Base-by-base conservation (phyloP, 1,140 invertebrate species). In the Papilio helenus region DNA sequence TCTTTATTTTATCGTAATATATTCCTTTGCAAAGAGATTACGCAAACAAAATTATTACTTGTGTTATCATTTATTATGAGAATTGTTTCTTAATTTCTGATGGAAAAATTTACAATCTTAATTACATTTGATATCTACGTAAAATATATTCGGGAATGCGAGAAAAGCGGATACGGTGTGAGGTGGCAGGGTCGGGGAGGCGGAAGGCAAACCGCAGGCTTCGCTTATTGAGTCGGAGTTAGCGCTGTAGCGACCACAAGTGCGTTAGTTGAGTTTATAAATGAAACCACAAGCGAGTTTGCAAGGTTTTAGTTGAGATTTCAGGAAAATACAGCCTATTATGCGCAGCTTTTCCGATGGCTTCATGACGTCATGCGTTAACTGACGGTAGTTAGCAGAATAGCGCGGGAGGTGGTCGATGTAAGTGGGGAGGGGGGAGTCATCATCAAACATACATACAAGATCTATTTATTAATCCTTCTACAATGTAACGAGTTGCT, bases 191-290 rank as follows among this genome's bases (percentile, higher is more conserved):
- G 10, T 26, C 4, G 3, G 10, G 58, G 26, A 61, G 20, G 58
- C 23, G 20, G 58, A 61, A 61, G 10, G 10, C 58, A 61, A 61
- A 26, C 58, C 58, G 58, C 58, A 61, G 58, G 10, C 23, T 23
- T 20, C 9, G 58, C 58, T 61, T 61, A 61, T 61, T 61, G 20
- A 12, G 55, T 58, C 55, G 20, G 7, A 23, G 20, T 61, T 61
- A 61, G 9, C 55, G 20, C 58, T 61, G 23, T 26, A 12, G 23
- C 8, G 3, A 26, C 58, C 58, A 14, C 58, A 61, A 61, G 58
- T 26, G 23, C 58, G 58, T 61, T 61, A 61, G 58, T 61, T 10
- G 20, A 61, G 55, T 26, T 61, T 61, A 61, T 61, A 26, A 61
- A 61, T 20, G 5, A 61, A 61, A 61, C 55, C 55, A 61, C 55